Base-by-base conservation (phyloP, 2,797 vertebrate species). In the Ara ararauna region DNA sequence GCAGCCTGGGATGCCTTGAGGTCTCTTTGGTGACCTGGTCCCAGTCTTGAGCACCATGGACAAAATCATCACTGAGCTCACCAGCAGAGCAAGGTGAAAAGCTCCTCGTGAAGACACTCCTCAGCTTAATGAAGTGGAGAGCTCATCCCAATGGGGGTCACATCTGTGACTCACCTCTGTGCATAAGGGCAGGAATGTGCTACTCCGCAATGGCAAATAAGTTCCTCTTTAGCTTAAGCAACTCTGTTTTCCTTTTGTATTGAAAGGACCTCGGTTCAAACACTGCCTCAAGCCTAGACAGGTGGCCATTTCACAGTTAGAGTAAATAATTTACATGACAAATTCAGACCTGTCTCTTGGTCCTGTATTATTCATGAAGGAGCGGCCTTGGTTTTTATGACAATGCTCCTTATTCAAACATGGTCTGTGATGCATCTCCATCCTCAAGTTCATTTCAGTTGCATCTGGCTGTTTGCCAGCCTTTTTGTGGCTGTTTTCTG, bases 241-340 rank as follows among this genome's bases (percentile, higher is more conserved):
- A 18, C 9, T 30, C 76, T 62, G 27, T 14, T 26, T n/a, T 45
- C 45, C 30, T n/a, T 54, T 45, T 44, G 60, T 70, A 17, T 90
- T 73, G 86, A 53, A 53, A 56, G 15, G 29, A 10, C 27, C 24
- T 29, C 4, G 8, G 60, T 93, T 85, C 83, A 89, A 74, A 74
- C 17, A 11, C 20, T 66, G 84, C 88, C 5, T 9, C 72, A 45
- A 71, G 95, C 85, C 50, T 19, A 27, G 78, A 62, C 86, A 89
- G 94, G 94, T 92, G 72, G 61, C 78, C 10, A 24, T 91, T 92
- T 90, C 90, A 65, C 32, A 66, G 72, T 67, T 68, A 24, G 36
- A 62, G 92, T 94, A 83, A 95, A 96, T 94, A 94, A 96, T 96
- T 95, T 92, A 94, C 90, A 72, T 87, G 90, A 94, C 91, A 94